A percentile compares a stretch with the other conserved stretches of the same genome.
Evolutionary conservation across 2,888 invertebrate genomes (phyloP).

Genomic region (Bellardia pandia): DNA sequence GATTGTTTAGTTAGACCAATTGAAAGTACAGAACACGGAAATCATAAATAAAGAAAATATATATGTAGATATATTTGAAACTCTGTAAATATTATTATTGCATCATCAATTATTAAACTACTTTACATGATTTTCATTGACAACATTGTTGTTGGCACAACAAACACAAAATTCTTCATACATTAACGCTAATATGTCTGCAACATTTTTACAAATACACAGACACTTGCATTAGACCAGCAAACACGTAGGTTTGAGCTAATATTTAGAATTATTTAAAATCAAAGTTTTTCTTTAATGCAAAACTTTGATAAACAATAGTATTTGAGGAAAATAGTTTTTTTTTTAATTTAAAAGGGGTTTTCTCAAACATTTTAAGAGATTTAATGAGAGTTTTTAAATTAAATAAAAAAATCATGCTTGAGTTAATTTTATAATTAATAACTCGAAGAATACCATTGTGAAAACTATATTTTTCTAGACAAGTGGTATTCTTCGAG

Average conservation of each 20-base stretch:
- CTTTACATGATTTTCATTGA: slow-evolving; percentile 62
- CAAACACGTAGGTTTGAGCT: background rate
- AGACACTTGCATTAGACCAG: background rate
- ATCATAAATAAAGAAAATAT: background rate
- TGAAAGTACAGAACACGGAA: background rate
- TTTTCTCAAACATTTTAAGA: too few species aligned
- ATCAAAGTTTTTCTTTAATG: too few species aligned
- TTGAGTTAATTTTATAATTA: too few species aligned
- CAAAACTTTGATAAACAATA: too few species aligned
- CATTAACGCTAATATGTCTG: slow-evolving; percentile 21
- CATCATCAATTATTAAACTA: slow-evolving; percentile 67
- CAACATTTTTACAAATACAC: background rate
- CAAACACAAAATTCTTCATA: slow-evolving; percentile 24
- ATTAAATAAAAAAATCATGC: too few species aligned
- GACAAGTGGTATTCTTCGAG: too few species aligned
- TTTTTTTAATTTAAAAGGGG: too few species aligned
- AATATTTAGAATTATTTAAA: too few species aligned
- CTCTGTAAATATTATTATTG: slow-evolving; percentile 51
- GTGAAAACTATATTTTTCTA: too few species aligned
- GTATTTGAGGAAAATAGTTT: too few species aligned
- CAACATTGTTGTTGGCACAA: slow-evolving; percentile 35
- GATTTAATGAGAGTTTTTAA: too few species aligned
- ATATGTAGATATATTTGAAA: background rate
- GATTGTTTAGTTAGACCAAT: background rate
- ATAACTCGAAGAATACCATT: too few species aligned